Percentiles rank a stretch among this genome's conserved stretches.
These are phyloP conservation scores for Mimachlamys varia DNA, from an alignment of 2,888 invertebrate genomes.

Conservation along the genomic window DNA sequence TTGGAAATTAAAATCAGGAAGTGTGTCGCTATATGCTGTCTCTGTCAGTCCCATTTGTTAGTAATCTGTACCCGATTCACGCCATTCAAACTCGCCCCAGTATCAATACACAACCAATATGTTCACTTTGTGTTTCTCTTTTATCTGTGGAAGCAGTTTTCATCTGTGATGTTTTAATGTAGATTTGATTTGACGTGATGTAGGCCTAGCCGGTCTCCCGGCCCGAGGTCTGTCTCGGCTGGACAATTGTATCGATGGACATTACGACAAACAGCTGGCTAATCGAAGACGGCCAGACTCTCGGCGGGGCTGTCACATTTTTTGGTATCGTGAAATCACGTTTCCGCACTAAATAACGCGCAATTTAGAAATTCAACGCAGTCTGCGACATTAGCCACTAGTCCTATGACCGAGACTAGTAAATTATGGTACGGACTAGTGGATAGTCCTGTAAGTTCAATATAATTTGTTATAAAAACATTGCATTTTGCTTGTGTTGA, in stretches of 20 bases:
- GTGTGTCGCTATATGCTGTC: not conserved
- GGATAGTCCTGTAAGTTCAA: too few species aligned
- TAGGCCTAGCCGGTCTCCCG: not conserved
- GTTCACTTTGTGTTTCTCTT: not conserved
- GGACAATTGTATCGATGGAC: not conserved
- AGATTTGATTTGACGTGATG: not conserved
- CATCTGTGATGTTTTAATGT: not conserved
- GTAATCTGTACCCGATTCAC: not conserved
- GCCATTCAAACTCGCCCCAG: not conserved
- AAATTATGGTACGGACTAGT: too few species aligned
- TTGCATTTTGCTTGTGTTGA: too few species aligned
- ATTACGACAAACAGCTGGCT: not conserved
- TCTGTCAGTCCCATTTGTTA: not conserved
- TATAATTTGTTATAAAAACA: too few species aligned
- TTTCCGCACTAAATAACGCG: not conserved
- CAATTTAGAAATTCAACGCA: not conserved
- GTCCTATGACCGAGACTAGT: too few species aligned
- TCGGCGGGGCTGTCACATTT: not conserved
- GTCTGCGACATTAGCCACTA: too few species aligned
- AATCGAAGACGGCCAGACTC: not conserved
- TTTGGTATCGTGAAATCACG: not conserved
- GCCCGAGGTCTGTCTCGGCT: not conserved
- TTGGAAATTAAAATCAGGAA: conserved; percentile 14
- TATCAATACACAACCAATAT: not conserved
- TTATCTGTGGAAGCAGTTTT: not conserved